Conservation (phyloP, 2,113 vertebrate genomes). For the Mesocricetus auratus region DNA sequence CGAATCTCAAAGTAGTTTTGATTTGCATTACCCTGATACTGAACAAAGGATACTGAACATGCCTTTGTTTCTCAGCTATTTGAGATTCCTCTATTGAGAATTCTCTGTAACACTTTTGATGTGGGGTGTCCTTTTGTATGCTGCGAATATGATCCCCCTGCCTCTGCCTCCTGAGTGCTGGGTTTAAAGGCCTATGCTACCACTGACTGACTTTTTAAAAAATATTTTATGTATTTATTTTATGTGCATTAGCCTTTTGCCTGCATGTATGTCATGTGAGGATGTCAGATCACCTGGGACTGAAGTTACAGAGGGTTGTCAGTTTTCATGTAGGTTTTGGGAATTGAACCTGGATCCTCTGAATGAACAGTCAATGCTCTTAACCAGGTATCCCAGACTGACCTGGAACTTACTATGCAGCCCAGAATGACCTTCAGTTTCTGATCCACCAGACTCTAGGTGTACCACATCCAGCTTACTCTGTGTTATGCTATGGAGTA, state of each 20-base stretch:
- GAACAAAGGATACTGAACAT: too few species aligned
- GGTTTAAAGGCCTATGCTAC: not conserved
- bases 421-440: not conserved
- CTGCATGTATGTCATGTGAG: not conserved
- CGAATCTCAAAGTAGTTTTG: too few species aligned
- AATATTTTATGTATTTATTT: too few species aligned
- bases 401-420: not conserved
- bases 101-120: too few species aligned
- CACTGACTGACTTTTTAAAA: not conserved
- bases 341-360: not conserved
- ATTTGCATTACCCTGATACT: too few species aligned
- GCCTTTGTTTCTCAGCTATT: too few species aligned
- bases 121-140: too few species aligned
- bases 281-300: not conserved
- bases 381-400: not conserved
- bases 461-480: not conserved
- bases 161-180: not conserved
- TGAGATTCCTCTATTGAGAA: too few species aligned
- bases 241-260: not conserved
- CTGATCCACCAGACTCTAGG: not conserved
- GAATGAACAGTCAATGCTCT: not conserved
- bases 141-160: not conserved
- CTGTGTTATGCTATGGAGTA: not conserved
- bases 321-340: not conserved
- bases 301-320: not conserved